phyloP scores from a whole-genome alignment of 2,888 invertebrate species.

The Pediacus dermestoides region DNA sequence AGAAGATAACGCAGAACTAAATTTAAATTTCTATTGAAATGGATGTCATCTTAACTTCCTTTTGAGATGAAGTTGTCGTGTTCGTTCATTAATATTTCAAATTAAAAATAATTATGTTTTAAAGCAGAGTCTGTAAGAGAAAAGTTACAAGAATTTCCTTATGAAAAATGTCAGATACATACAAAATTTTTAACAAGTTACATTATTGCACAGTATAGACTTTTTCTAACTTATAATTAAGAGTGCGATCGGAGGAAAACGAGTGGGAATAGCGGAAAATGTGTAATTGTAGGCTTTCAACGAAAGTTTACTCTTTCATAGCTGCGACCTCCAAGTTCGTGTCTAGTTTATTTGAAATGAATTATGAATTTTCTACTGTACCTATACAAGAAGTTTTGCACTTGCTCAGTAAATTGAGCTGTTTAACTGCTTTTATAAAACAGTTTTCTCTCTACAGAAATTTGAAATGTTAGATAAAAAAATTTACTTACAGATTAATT shows the following conservation, averaged over 20 bases:
- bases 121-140: slow-evolving; percentile 3
- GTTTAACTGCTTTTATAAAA: too few species aligned
- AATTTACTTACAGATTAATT: too few species aligned
- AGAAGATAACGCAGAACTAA: slow-evolving; percentile 31
- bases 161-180: slow-evolving; percentile 15
- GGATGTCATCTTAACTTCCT: slow-evolving; percentile 30
- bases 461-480: too few species aligned
- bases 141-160: slow-evolving; percentile 6
- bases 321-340: too few species aligned
- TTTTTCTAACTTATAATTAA: slow-evolving; percentile 18
- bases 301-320: too few species aligned
- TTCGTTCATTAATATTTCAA: slow-evolving; percentile 31
- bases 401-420: too few species aligned
- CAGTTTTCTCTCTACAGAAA: too few species aligned
- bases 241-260: slow-evolving; percentile 6
- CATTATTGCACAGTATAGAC: too few species aligned
- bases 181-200: slow-evolving; percentile 19
- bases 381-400: too few species aligned
- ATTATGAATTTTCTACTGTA: too few species aligned
- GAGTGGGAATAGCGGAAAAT: not conserved
- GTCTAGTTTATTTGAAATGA: too few species aligned
- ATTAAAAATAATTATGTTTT: slow-evolving; percentile 24
- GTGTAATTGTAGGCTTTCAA: slow-evolving; percentile 1
- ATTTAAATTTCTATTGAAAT: slow-evolving; percentile 34
- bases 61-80: slow-evolving; percentile 24